A percentile compares a stretch with the other conserved stretches of the same genome.
phyloP scores from a whole-genome alignment of 2,113 vertebrate species.

The Melanerpes formicivorus region DNA sequence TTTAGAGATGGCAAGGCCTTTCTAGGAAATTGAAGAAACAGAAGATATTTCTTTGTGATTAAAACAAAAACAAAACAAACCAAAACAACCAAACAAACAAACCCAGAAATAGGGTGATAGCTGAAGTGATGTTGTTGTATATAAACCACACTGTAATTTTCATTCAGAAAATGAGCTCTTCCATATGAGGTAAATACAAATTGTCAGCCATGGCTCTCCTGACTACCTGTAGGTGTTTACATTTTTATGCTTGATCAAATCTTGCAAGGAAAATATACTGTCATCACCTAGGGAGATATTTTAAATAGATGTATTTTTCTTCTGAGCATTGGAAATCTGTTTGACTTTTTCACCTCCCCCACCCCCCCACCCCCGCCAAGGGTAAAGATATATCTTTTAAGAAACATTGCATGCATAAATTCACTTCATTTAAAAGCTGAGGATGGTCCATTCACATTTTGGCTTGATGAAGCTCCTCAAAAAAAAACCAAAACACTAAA shows the following conservation, averaged over 20 bases:
- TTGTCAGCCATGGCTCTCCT: background rate
- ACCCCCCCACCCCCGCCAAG: too few species aligned
- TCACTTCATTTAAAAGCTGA: background rate
- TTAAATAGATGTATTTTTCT: background rate
- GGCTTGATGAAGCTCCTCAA: background rate
- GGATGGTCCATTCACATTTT: background rate
- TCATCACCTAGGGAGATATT: background rate
- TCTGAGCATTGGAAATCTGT: background rate
- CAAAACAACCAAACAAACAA: background rate
- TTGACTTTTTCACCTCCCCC: accelerated
- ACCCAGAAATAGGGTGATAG: background rate
- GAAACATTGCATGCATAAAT: background rate
- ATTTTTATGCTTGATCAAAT: background rate
- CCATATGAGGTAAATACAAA: background rate
- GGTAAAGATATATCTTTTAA: background rate
- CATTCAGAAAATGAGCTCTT: background rate
- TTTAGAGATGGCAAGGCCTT: background rate
- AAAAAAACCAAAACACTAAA: background rate
- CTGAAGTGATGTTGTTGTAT: background rate
- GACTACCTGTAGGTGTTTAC: background rate
- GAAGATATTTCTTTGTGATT: background rate
- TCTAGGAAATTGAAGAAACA: background rate
- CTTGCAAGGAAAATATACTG: background rate
- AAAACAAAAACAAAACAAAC: background rate
- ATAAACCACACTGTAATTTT: background rate